Percentiles rank a stretch among this genome's conserved stretches.
These are phyloP conservation scores for Phorcus lineatus DNA, from an alignment of 2,888 invertebrate species.

Conservation along the genomic window DNA sequence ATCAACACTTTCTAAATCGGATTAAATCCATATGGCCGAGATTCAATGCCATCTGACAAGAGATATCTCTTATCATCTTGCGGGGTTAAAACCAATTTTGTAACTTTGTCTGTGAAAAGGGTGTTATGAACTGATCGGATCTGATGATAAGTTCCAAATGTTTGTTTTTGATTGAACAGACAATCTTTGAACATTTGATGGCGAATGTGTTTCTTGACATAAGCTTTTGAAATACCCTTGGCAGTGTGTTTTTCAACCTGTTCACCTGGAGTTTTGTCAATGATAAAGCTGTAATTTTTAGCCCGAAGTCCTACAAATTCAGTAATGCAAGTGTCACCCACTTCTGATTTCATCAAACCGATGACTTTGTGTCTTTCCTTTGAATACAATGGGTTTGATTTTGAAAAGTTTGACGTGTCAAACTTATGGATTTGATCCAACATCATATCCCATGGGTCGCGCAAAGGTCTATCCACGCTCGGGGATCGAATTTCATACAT, in stretches of 20 bases:
- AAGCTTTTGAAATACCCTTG: background rate
- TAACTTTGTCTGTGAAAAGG: background rate
- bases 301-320: background rate
- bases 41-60: background rate
- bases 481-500: background rate
- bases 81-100: background rate
- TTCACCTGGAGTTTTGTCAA: background rate
- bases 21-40: background rate
- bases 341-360: background rate
- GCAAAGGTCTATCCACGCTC: background rate
- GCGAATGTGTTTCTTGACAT: background rate
- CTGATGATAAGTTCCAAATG: background rate
- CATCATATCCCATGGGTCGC: background rate
- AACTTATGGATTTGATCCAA: background rate
- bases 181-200: background rate
- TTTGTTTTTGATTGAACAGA: background rate
- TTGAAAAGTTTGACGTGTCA: background rate
- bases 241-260: background rate
- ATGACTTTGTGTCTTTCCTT: background rate
- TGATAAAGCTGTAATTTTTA: background rate
- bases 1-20: background rate
- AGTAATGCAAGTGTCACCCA: background rate
- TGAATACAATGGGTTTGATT: background rate
- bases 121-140: background rate
- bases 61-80: background rate